A percentile compares a stretch with the other conserved stretches of the same genome.
Evolutionary conservation across 2,888 invertebrate genomes (phyloP).

Genomic region (Cyclophora albipunctata): DNA sequence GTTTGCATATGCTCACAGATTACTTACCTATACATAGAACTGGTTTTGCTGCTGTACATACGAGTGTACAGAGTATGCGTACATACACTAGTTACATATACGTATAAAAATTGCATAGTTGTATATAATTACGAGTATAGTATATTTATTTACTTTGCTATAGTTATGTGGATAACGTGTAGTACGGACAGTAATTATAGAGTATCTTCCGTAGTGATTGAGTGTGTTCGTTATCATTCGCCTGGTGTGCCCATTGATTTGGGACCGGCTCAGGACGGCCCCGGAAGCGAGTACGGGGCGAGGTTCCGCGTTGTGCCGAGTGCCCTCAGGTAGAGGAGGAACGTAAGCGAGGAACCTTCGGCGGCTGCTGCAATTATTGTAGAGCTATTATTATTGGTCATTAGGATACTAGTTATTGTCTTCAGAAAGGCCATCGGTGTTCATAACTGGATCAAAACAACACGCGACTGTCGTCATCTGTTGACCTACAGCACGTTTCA

Average conservation of each 20-base stretch:
- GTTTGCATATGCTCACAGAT: neutral
- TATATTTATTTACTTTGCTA: too few relatives aligned
- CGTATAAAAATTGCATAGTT: neutral
- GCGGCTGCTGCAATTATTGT: neutral
- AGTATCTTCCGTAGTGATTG: too few relatives aligned
- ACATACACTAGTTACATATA: neutral
- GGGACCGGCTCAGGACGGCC: too few relatives aligned
- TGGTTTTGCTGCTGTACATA: neutral
- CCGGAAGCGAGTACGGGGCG: too few relatives aligned
- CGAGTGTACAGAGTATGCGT: neutral
- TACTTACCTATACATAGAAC: neutral
- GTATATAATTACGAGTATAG: too few relatives aligned
- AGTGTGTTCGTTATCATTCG: too few relatives aligned
- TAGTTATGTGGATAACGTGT: too few relatives aligned
- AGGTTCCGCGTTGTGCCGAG: too few relatives aligned
- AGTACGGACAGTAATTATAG: too few relatives aligned
- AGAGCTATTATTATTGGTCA: neutral
- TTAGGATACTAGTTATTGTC: constrained; percentile 1
- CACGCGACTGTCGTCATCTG: constrained; percentile 5
- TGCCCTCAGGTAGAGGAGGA: too few relatives aligned
- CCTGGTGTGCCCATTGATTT: too few relatives aligned
- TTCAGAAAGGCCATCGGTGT: constrained; percentile 3
- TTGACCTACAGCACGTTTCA: neutral
- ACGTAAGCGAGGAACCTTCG: neutral
- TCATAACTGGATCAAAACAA: neutral